These are phyloP conservation scores for Lipotes vexillifer DNA, from an alignment of 2,113 vertebrate genomes.

Conservation along the genomic window DNA sequence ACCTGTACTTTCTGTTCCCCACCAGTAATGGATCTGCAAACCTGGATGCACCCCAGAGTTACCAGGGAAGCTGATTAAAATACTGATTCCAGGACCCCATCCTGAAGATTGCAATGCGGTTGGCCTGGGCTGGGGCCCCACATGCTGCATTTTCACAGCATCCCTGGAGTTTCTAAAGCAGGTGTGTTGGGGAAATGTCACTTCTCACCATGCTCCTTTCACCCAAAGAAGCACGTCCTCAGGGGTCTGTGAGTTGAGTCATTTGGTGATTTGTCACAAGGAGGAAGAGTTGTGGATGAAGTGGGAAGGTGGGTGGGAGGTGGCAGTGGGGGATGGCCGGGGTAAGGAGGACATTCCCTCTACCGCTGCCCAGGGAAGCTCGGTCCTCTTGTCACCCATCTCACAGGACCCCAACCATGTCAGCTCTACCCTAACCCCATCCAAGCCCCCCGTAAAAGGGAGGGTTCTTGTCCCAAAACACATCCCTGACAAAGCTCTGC, in stretches of 20 bases:
- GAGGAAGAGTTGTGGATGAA: not conserved
- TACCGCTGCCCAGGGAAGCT: not conserved
- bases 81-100: too few relatives aligned
- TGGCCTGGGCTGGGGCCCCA: not conserved
- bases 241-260: not conserved
- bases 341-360: fast-evolving
- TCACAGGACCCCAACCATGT: not conserved
- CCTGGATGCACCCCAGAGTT: fast-evolving
- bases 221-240: not conserved
- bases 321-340: not conserved
- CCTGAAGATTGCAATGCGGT: fast-evolving
- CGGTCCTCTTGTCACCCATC: not conserved
- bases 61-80: not conserved
- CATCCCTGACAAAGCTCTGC: not conserved
- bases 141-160: not conserved
- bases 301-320: not conserved
- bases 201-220: not conserved
- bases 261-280: not conserved
- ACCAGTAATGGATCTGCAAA: not conserved
- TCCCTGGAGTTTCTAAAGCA: not conserved
- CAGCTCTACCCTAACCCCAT: too few relatives aligned
- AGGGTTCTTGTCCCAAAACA: not conserved
- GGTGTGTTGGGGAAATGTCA: fast-evolving
- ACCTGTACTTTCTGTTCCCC: too few relatives aligned
- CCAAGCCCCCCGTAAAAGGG: not conserved